A percentile compares a stretch with the other conserved stretches of the same genome.
These are phyloP conservation scores for Dilophus febrilis DNA, from an alignment of 2,888 invertebrate species.

Conservation along the genomic window DNA sequence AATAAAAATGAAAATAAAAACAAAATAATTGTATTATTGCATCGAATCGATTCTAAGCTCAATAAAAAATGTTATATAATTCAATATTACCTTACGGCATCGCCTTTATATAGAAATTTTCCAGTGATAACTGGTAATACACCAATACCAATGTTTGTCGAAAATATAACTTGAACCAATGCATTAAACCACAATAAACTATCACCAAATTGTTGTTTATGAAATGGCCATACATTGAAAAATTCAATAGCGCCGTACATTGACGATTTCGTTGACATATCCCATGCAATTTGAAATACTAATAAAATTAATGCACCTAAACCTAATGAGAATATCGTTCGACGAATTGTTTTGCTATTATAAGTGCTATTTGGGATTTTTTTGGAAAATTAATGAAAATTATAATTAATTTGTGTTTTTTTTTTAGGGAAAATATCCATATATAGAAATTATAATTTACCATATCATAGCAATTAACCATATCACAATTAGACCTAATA, in stretches of 20 bases:
- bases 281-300: slow-evolving; percentile 25
- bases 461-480: slow-evolving; percentile 29
- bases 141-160: slow-evolving; percentile 28
- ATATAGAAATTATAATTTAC: slow-evolving; percentile 15
- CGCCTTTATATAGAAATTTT: slow-evolving; percentile 29
- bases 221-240: slow-evolving; percentile 24
- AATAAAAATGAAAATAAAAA: not conserved
- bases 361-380: slow-evolving; percentile 20
- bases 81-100: slow-evolving; percentile 19
- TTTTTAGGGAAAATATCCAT: no score
- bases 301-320: slow-evolving; percentile 21
- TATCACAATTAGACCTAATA: slow-evolving; percentile 24
- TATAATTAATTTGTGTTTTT: no score
- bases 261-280: slow-evolving; percentile 24
- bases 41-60: not conserved
- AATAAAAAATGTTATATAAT: not conserved
- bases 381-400: slow-evolving; percentile 2
- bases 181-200: slow-evolving; percentile 29
- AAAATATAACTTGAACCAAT: slow-evolving; percentile 28
- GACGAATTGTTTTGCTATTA: slow-evolving; percentile 25
- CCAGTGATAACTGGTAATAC: slow-evolving; percentile 29
- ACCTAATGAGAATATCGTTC: slow-evolving; percentile 25
- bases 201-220: slow-evolving; percentile 16
- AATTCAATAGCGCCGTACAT: slow-evolving; percentile 22
- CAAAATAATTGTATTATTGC: not conserved